Conservation (phyloP, 2,888 invertebrate species). For the Aphidoletes aphidimyza region DNA sequence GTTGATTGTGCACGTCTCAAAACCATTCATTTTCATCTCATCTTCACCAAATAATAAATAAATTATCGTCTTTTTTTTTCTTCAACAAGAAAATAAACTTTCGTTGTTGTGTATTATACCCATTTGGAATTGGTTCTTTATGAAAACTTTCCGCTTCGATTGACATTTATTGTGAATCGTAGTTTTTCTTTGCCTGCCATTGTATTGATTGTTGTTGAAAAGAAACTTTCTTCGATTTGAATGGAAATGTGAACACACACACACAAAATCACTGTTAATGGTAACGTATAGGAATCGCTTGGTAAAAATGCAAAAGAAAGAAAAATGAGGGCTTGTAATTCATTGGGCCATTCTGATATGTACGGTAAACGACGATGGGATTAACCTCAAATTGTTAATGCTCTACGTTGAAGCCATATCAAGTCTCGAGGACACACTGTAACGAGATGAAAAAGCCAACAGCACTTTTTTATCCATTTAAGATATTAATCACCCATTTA, state of each 20-base stretch:
- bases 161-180: conserved; percentile 16
- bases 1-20: neutral
- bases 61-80: neutral
- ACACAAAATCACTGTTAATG: neutral
- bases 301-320: neutral
- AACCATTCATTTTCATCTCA: neutral
- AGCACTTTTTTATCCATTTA: conserved; percentile 38
- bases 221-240: neutral
- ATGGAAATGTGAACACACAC: neutral
- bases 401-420: too few relatives aligned
- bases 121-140: neutral
- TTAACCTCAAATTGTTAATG: neutral
- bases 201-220: neutral
- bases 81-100: neutral
- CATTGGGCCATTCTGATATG: neutral
- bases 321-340: neutral
- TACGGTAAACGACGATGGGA: neutral
- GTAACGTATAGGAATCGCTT: neutral
- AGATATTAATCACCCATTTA: conserved; percentile 52
- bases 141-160: neutral
- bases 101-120: neutral
- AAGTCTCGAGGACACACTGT: too few relatives aligned
- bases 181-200: neutral
- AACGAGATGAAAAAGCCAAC: neutral
- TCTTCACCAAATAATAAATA: conserved; percentile 22